phyloP scores from a whole-genome alignment of 2,113 vertebrate species.

The Anser cygnoides region DNA sequence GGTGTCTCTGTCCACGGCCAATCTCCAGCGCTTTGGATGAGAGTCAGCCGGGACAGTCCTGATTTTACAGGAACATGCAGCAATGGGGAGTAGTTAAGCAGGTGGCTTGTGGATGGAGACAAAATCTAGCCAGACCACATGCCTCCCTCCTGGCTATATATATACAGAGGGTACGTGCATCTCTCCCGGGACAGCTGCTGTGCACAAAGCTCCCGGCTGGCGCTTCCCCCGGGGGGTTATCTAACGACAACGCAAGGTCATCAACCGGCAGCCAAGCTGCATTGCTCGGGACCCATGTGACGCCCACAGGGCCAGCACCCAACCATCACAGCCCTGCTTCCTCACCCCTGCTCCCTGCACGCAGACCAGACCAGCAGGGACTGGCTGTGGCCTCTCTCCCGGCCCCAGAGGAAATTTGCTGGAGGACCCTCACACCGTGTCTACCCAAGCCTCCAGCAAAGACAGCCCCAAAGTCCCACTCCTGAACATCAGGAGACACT shows the following conservation, averaged over 20 bases:
- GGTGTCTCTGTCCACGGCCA: not conserved
- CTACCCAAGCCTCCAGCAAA: not conserved
- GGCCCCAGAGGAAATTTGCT: not conserved
- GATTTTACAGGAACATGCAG: slow-evolving; percentile 9
- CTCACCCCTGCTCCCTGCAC: not conserved
- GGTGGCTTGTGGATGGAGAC: not conserved
- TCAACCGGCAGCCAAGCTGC: not conserved
- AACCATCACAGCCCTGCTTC: not conserved
- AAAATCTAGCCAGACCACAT: not conserved
- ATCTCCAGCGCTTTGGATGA: not conserved
- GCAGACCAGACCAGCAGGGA: not conserved
- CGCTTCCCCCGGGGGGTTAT: not conserved
- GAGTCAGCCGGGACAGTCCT: not conserved
- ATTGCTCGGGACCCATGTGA: rapidly evolving
- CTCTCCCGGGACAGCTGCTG: not conserved
- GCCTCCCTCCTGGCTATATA: not conserved
- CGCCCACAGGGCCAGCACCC: rapidly evolving
- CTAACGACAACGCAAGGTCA: not conserved
- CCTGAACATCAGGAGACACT: too few species aligned
- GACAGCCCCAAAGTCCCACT: not conserved
- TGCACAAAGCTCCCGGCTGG: rapidly evolving
- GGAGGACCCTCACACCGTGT: not conserved
- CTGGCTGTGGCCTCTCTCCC: not conserved
- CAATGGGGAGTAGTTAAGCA: not conserved
- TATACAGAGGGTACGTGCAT: not conserved